phyloP scores from a whole-genome alignment of 1,140 invertebrate species.

The Drosophila mojavensis region DNA sequence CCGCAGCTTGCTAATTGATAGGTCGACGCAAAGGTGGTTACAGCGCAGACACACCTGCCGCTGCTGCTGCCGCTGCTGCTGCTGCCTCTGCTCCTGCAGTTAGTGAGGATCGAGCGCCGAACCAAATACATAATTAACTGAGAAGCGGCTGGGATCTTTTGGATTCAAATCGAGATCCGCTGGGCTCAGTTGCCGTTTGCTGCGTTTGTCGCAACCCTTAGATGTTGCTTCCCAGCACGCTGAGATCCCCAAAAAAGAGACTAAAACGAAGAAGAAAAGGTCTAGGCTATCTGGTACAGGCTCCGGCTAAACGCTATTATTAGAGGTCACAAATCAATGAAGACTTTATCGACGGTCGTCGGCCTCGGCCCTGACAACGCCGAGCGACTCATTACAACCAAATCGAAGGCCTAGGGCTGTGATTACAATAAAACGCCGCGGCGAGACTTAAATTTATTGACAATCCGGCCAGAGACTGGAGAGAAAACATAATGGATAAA shows the following conservation, averaged over 20 bases:
- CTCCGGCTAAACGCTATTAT: conserved; percentile 74
- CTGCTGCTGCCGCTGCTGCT: conserved; percentile 5
- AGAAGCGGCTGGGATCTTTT: conserved; percentile 1
- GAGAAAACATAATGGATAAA: conserved; percentile 54
- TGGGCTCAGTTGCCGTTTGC: conserved; percentile 13
- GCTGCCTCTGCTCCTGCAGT: not conserved
- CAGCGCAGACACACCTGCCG: conserved; percentile 49
- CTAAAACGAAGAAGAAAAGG: conserved; percentile 45
- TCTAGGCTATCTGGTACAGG: conserved; percentile 51
- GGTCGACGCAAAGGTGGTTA: conserved; percentile 40
- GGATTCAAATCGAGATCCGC: conserved; percentile 3
- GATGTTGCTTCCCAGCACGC: conserved; percentile 53
- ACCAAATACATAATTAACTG: conserved; percentile 75
- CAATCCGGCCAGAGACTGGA: conserved; percentile 39
- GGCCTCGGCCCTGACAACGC: not conserved
- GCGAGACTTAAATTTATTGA: conserved; percentile 77
- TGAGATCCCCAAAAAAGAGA: conserved; percentile 12
- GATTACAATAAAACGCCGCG: conserved; percentile 69
- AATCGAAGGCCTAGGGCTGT: conserved; percentile 37
- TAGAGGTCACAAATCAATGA: conserved; percentile 82
- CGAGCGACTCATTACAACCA: conserved; percentile 65
- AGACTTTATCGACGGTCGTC: conserved; percentile 74
- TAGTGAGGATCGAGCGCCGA: not conserved
- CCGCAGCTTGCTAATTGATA: conserved; percentile 52
- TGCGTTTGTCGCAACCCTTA: conserved; percentile 60